A percentile compares a stretch with the other conserved stretches of the same genome.
These are phyloP conservation scores for Capitella teleta DNA, from an alignment of 1,140 invertebrate species.

Conservation along the genomic window DNA sequence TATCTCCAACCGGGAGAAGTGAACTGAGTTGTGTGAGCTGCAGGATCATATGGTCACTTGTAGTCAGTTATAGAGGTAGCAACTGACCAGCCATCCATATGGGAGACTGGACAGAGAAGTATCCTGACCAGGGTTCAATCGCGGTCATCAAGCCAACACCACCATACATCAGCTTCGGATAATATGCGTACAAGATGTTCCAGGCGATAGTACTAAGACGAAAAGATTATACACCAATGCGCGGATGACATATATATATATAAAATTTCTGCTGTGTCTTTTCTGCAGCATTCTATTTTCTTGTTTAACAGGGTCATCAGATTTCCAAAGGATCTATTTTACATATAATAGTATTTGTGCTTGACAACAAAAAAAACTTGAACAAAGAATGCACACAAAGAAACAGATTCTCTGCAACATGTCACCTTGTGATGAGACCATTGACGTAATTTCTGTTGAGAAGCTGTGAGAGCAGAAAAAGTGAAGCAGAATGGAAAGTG, in stretches of 20 bases:
- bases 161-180: constrained; percentile 6
- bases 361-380: too few relatives aligned
- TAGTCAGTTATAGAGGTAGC: background rate
- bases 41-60: constrained; percentile 1
- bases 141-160: constrained; percentile 14
- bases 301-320: too few relatives aligned
- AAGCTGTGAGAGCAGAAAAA: constrained; percentile 7
- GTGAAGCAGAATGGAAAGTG: background rate
- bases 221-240: too few relatives aligned
- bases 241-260: too few relatives aligned
- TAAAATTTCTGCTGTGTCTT: too few relatives aligned
- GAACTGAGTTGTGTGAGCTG: constrained; percentile 18
- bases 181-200: constrained; percentile 14
- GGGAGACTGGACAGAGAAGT: constrained; percentile 9
- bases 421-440: constrained; percentile 23
- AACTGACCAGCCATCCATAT: constrained; percentile 9
- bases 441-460: constrained; percentile 12
- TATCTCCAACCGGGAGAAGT: constrained; percentile 16
- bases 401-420: too few relatives aligned
- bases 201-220: constrained; percentile 10
- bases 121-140: constrained; percentile 15
- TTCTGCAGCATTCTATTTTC: too few relatives aligned
- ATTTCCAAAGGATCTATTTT: too few relatives aligned
- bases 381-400: too few relatives aligned
- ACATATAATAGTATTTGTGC: too few relatives aligned